phyloP scores from a whole-genome alignment of 2,888 invertebrate genomes.

The Sinopyrophorus schimmeli region DNA sequence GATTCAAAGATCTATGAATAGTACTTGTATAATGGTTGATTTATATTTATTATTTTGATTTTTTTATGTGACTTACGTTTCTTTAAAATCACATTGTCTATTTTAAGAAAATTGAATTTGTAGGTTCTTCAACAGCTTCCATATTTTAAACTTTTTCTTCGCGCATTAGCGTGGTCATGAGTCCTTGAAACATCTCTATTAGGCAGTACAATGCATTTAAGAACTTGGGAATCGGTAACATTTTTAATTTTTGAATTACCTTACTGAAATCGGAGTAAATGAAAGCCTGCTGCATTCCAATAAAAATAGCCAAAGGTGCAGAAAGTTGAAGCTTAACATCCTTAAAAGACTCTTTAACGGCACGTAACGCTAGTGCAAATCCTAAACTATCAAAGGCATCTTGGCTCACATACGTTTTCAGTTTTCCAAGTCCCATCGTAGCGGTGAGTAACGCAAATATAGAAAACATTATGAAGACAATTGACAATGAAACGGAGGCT shows the following conservation, averaged over 20 bases:
- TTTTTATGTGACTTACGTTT: no score
- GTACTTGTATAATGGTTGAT: no score
- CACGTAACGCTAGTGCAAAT: constrained; percentile 55
- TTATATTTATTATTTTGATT: no score
- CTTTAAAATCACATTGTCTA: no score
- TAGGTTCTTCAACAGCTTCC: no score
- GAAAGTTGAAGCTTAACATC: constrained; percentile 70
- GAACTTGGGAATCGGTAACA: neutral
- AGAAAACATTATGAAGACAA: constrained; percentile 55
- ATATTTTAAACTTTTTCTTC: no score
- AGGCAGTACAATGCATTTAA: neutral
- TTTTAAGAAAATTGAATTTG: no score
- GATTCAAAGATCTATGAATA: no score
- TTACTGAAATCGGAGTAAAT: constrained; percentile 82
- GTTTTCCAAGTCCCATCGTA: constrained; percentile 57
- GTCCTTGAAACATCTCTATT: no score
- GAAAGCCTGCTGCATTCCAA: constrained; percentile 83
- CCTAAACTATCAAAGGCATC: constrained; percentile 56
- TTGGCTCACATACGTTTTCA: constrained; percentile 62
- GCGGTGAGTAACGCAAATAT: constrained; percentile 55
- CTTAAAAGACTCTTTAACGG: constrained; percentile 59
- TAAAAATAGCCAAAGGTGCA: constrained; percentile 77
- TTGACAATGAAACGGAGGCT: constrained; percentile 51
- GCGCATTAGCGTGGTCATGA: no score
- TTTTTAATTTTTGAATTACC: constrained; percentile 53